phyloP scores from a whole-genome alignment of 1,140 invertebrate genomes.

The Penaeus chinensis region DNA sequence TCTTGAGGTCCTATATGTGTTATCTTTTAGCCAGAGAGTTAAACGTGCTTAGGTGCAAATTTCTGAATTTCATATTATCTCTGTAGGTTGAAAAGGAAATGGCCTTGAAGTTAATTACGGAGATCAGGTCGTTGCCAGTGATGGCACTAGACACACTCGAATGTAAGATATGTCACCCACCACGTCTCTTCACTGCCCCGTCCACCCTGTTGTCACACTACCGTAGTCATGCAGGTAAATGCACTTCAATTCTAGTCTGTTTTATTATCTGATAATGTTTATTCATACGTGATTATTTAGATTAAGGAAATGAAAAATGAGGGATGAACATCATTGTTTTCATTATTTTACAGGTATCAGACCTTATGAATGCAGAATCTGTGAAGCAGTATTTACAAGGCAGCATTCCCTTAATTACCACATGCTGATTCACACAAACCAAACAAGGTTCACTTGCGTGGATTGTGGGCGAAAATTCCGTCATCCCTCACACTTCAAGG shows the following conservation, averaged over 20 bases:
- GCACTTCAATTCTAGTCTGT: background rate
- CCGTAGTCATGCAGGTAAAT: slow-evolving; percentile 74
- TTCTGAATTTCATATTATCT: background rate
- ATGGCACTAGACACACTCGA: slow-evolving; percentile 69
- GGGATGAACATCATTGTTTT: background rate
- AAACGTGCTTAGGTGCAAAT: background rate
- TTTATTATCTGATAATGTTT: background rate
- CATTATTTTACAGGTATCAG: slow-evolving; percentile 72
- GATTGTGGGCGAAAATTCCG: slow-evolving; percentile 77
- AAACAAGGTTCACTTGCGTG: slow-evolving; percentile 75
- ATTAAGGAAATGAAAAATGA: too few relatives aligned
- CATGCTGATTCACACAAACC: slow-evolving; percentile 77
- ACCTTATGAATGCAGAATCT: slow-evolving; percentile 76
- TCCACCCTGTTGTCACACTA: slow-evolving; percentile 78
- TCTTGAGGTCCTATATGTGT: background rate
- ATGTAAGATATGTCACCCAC: slow-evolving; percentile 75
- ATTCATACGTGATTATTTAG: background rate
- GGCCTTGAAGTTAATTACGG: slow-evolving; percentile 70
- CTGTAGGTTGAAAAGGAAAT: slow-evolving; percentile 66
- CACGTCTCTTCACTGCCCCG: slow-evolving; percentile 76
- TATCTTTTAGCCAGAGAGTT: background rate
- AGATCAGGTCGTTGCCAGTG: slow-evolving; percentile 65
- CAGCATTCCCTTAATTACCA: slow-evolving; percentile 79
- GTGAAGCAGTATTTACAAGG: slow-evolving; percentile 75
- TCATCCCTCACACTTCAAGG: slow-evolving; percentile 78